phyloP scores from a whole-genome alignment of 2,797 vertebrate genomes.

The Tapera naevia region DNA sequence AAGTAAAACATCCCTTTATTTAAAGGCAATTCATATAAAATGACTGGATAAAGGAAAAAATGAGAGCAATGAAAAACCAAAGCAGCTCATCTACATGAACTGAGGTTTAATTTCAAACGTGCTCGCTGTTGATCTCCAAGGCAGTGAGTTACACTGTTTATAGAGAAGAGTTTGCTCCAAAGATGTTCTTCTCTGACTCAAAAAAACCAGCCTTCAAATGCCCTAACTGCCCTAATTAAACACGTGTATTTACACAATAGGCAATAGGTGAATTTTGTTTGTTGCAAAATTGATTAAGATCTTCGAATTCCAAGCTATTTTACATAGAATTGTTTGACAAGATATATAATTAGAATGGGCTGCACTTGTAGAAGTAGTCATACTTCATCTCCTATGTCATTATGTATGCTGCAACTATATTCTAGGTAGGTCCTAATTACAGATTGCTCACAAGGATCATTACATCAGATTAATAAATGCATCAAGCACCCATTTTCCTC shows the following conservation, averaged over 20 bases:
- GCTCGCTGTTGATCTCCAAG: background rate
- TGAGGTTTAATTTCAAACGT: background rate
- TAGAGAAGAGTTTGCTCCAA: background rate
- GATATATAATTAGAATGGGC: background rate
- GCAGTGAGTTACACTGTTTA: background rate
- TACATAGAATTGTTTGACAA: background rate
- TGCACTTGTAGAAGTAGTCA: background rate
- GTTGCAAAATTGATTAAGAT: background rate
- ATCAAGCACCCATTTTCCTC: background rate
- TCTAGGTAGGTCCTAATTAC: background rate
- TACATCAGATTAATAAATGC: background rate
- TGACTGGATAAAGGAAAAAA: background rate
- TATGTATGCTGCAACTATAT: background rate
- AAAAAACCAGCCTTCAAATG: background rate
- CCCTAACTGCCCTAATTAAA: background rate
- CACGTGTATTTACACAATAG: fast-evolving
- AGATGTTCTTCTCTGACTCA: background rate
- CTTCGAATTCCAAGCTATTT: background rate
- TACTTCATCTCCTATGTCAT: background rate
- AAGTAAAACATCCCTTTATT: background rate
- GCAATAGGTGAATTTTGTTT: background rate
- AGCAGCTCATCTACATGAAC: background rate
- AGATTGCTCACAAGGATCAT: background rate
- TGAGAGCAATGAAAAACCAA: background rate
- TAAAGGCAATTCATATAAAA: background rate